phyloP scores from a whole-genome alignment of 2,113 vertebrate species.

The Brachionichthys hirsutus region DNA sequence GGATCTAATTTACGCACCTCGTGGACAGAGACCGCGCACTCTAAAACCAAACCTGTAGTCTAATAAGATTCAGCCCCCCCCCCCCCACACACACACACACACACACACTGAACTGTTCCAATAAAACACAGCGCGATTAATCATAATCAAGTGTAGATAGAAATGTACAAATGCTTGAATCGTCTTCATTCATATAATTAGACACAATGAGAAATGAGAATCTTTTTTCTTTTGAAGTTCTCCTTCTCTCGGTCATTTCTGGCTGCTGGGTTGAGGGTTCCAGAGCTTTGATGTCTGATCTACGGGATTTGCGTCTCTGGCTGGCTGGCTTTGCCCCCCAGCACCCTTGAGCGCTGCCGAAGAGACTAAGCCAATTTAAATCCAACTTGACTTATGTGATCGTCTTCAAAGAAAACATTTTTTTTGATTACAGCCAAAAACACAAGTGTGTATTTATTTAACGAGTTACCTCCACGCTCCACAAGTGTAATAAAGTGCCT shows the following conservation, averaged over 20 bases:
- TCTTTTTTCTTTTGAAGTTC: not conserved
- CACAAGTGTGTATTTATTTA: not conserved
- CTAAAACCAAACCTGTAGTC: no score
- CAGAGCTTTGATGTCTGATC: constrained; percentile 66
- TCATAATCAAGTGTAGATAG: no score
- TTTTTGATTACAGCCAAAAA: constrained; percentile 11
- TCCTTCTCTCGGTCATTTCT: constrained; percentile 11
- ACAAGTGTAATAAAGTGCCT: no score
- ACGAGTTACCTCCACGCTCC: not conserved
- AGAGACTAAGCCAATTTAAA: constrained; percentile 36
- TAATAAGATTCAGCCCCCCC: no score
- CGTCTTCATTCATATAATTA: no score
- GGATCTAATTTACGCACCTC: no score
- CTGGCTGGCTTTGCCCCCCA: constrained; percentile 47
- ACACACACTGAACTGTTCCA: no score
- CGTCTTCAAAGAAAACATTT: constrained; percentile 16
- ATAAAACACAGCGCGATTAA: no score
- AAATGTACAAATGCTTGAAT: no score
- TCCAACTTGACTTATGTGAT: constrained; percentile 34
- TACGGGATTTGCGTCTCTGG: constrained; percentile 42
- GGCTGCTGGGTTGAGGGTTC: constrained; percentile 41
- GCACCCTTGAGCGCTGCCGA: constrained; percentile 34
- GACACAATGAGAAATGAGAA: no score
- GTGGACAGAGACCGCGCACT: no score
- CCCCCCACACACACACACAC: no score